Conservation (phyloP, 1,140 invertebrate genomes). For the Drosophila burlai region DNA sequence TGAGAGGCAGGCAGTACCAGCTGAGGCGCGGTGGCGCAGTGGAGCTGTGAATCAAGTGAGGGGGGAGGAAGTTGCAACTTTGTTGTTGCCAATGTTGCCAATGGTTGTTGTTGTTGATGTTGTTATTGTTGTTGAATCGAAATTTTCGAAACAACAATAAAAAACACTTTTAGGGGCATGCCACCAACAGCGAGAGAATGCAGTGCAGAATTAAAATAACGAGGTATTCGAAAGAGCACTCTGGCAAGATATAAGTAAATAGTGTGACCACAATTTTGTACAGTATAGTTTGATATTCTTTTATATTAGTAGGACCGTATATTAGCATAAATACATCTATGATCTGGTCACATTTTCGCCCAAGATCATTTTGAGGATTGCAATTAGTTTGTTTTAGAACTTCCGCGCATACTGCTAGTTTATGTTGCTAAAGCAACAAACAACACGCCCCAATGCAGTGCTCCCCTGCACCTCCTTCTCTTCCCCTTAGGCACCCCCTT, state of each 20-base stretch:
- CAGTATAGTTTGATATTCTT: too few relatives aligned
- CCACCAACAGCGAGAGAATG: constrained; percentile 55
- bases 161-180: constrained; percentile 56
- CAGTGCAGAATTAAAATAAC: constrained; percentile 3
- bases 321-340: neutral
- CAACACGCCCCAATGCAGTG: constrained; percentile 40
- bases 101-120: constrained; percentile 16
- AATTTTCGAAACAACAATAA: constrained; percentile 47
- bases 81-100: constrained; percentile 33
- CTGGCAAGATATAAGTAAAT: neutral
- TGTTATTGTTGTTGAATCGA: constrained; percentile 52
- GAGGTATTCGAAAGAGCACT: constrained; percentile 11
- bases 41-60: constrained; percentile 7
- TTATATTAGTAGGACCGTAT: too few relatives aligned
- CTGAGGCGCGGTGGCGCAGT: neutral
- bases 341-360: neutral
- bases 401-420: constrained; percentile 62
- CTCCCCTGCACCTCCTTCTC: neutral
- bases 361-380: constrained; percentile 8
- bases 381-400: constrained; percentile 60
- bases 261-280: constrained; percentile 1
- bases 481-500: neutral
- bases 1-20: neutral
- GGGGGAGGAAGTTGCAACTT: constrained; percentile 19
- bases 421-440: constrained; percentile 58